These are phyloP conservation scores for Cremastinae sp. DNA, from an alignment of 2,888 invertebrate species.

Conservation along the genomic window DNA sequence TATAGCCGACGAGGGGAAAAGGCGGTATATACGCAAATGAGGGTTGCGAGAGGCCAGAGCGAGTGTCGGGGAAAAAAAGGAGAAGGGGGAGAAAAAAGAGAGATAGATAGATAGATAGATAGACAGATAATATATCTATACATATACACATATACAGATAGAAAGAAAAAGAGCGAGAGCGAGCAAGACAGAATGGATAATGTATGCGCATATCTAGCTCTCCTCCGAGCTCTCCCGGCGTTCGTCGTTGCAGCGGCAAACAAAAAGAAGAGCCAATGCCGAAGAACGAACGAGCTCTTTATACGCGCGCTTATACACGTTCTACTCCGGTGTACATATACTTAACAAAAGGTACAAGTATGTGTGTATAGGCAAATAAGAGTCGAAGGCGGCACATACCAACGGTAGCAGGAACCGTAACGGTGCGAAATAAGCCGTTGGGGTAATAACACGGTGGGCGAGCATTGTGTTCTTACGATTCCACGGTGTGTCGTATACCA, in stretches of 20 bases:
- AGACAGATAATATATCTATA: too few relatives aligned
- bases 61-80: conserved; percentile 15
- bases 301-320: too few relatives aligned
- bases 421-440: conserved; percentile 61
- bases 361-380: not conserved
- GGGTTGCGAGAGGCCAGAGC: conserved; percentile 22
- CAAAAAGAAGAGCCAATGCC: conserved; percentile 7
- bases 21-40: conserved; percentile 32
- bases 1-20: not conserved
- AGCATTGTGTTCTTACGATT: conserved; percentile 55
- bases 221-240: not conserved
- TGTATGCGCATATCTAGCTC: conserved; percentile 33
- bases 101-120: too few relatives aligned
- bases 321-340: too few relatives aligned
- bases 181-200: conserved; percentile 18
- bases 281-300: not conserved
- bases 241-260: not conserved
- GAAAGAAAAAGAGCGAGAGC: too few relatives aligned
- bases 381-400: conserved; percentile 41
- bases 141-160: too few relatives aligned
- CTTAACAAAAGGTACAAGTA: not conserved
- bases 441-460: conserved; percentile 55
- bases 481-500: conserved; percentile 39
- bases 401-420: conserved; percentile 59
- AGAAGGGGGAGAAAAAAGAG: too few relatives aligned